Evolutionary conservation across 2,113 vertebrate genomes (phyloP), one percentile per base, ranked within the genome.

Genomic region (Vimba vimba): DNA sequence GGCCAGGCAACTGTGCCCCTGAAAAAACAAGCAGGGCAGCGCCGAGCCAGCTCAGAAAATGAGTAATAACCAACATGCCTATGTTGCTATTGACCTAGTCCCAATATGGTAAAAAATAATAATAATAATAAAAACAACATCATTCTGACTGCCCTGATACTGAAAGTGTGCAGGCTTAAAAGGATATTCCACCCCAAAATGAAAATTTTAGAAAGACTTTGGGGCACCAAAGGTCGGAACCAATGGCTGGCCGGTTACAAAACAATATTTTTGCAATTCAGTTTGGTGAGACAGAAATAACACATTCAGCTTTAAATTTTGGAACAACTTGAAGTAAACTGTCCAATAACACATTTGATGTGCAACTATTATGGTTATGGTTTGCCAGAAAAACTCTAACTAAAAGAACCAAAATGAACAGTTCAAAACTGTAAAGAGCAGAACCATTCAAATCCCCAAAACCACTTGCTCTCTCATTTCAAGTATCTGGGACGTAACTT

Each of bases 91-190:
- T 57, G 83, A 30, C 43, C 45, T 43, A 47, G 11, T 80, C 57
- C 50, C 30, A 84, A 79, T 80, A 80, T 84, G 81, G 47, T 73
- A 69, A 79, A 69, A 84, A 83, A n/a, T 66, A 36, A 62, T 62
- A n/a, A 62, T 62, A n/a, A 23, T n/a, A 62, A 52, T 17, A 60
- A n/a, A 64, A 64, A 64, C 60, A 64, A 27, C 11, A 64, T 27
- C 1, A 64, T 6, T 78, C 52, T 55, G 25, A 71, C 64, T 81
- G 33, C 19, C 47, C 17, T 86, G 68, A 80, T 43, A 52, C 15
- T 68, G n/a, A 81, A 85, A 85, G 68, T 60, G 57, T 39, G 45
- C 52, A 45, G 23, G n/a, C 30, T 66, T 75, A 15, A 75, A 47
- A 45, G 12, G 13, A 75, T 15, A 47, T 27, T 9, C 6, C 10